These are phyloP conservation scores for Orbicella faveolata DNA, from an alignment of 64 coral and sea anemone genomes.

Conservation along the genomic window DNA sequence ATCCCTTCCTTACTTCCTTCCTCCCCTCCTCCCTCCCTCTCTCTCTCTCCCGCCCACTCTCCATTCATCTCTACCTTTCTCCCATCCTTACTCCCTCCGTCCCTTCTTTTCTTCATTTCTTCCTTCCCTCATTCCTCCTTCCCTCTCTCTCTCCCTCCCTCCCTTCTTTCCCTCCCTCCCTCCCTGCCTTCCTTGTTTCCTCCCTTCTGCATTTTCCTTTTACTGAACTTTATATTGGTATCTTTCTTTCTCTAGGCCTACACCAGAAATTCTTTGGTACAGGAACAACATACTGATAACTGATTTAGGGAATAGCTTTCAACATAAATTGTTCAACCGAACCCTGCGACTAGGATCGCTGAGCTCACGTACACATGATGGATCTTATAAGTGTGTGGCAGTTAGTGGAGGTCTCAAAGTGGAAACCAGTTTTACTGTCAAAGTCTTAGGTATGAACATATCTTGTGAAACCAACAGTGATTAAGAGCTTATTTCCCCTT, in stretches of 20 bases:
- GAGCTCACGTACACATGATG: neutral
- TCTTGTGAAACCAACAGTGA: neutral
- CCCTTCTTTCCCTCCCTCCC: no score
- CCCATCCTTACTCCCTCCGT: no score
- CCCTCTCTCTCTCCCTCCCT: no score
- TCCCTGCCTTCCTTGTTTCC: no score
- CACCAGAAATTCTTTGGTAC: conserved; percentile 17
- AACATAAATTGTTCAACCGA: neutral
- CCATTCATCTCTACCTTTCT: no score
- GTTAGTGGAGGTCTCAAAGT: neutral
- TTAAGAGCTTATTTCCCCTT: no score
- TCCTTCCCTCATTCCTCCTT: no score
- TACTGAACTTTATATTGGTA: neutral
- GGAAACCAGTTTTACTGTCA: neutral
- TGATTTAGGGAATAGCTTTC: conserved; percentile 1
- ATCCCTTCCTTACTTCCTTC: no score
- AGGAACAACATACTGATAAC: neutral
- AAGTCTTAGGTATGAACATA: conserved; percentile 5
- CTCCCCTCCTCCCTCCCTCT: no score
- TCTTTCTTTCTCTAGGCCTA: neutral
- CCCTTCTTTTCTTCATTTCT: no score
- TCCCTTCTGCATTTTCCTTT: no score
- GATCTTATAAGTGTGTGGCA: conserved; percentile 12
- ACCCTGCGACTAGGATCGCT: conserved; percentile 17
- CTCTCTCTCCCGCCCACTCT: no score